Evolutionary conservation across 2,113 vertebrate genomes (phyloP).

Genomic region (Actenoides hombroni): DNA sequence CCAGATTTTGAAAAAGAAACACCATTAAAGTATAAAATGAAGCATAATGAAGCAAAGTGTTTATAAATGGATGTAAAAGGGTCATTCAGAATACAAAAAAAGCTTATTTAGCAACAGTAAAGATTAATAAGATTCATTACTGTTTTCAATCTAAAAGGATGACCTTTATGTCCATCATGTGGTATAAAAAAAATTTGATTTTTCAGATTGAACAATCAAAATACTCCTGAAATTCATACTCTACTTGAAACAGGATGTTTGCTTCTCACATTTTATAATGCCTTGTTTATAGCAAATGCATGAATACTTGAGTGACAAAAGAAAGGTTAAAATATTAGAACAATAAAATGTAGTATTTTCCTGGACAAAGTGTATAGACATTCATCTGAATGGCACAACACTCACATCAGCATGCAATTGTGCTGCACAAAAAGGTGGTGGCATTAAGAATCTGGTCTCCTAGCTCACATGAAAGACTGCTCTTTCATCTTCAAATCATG

Average conservation of each 20-base stretch:
- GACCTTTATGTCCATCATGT: neutral
- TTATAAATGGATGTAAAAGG: neutral
- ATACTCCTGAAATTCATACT: neutral
- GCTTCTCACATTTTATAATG: neutral
- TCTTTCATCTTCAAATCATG: neutral
- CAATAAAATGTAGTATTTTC: neutral
- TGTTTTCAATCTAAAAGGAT: neutral
- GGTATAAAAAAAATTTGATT: neutral
- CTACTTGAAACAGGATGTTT: neutral
- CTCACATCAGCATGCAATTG: fast-evolving
- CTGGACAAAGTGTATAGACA: neutral
- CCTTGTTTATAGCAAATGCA: neutral
- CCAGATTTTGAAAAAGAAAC: neutral
- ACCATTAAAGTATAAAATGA: neutral
- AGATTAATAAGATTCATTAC: neutral
- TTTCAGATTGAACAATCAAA: neutral
- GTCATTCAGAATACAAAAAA: neutral
- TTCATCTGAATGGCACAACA: neutral
- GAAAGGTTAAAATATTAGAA: neutral
- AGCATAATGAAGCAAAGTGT: neutral
- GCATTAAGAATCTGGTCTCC: neutral
- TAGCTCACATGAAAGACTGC: neutral
- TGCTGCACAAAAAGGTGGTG: neutral
- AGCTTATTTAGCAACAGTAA: neutral
- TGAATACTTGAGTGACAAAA: neutral